Conservation (phyloP, 1,140 invertebrate species). For the Tetragnatha versicolor region DNA sequence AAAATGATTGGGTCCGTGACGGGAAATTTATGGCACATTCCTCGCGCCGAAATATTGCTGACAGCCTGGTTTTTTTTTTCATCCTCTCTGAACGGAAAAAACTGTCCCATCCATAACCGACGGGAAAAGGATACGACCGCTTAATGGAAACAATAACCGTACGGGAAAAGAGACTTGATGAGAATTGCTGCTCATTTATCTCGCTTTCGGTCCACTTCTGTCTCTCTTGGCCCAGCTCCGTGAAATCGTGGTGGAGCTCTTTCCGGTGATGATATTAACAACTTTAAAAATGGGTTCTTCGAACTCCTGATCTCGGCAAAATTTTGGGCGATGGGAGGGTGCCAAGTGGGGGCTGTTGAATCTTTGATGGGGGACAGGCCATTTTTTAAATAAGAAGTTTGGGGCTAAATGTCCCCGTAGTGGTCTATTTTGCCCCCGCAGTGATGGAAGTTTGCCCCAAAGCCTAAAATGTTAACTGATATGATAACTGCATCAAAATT, state of each 20-base stretch:
- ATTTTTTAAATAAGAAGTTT: too few relatives aligned
- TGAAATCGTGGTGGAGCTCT: neutral
- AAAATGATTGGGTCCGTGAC: too few relatives aligned
- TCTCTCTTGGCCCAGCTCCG: neutral
- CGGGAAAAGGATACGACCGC: neutral
- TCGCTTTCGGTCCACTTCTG: constrained; percentile 3
- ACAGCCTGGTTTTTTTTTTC: neutral
- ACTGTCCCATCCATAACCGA: neutral
- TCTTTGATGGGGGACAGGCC: too few relatives aligned
- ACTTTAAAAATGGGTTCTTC: neutral
- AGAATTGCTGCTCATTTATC: constrained; percentile 28
- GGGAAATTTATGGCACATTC: neutral
- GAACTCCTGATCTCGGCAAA: neutral
- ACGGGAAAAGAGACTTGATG: constrained; percentile 17
- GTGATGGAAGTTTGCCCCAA: too few relatives aligned
- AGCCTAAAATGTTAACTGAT: too few relatives aligned
- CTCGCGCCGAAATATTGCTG: neutral
- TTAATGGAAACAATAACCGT: constrained; percentile 33
- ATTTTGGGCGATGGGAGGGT: too few relatives aligned
- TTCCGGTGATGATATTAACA: neutral
- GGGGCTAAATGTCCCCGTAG: too few relatives aligned
- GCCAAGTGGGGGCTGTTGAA: too few relatives aligned
- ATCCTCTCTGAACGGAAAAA: neutral
- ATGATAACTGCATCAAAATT: too few relatives aligned
- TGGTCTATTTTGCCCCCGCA: too few relatives aligned